These are phyloP conservation scores for Anagyrus pseudococci DNA, from an alignment of 2,888 invertebrate species.

Conservation along the genomic window DNA sequence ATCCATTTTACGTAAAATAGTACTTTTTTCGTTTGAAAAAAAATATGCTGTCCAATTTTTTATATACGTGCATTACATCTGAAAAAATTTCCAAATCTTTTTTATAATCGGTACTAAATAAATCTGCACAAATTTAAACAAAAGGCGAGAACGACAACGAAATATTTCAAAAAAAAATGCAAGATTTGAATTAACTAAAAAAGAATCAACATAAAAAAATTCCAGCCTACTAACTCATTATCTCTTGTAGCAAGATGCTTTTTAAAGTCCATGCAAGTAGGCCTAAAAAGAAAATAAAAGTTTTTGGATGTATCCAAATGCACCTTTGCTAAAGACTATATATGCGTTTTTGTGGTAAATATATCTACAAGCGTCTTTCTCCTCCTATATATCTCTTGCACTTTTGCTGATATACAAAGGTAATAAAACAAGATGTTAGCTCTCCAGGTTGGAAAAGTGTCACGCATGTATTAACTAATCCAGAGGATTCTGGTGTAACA, in stretches of 20 bases:
- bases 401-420: slow-evolving; percentile 32
- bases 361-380: slow-evolving; percentile 31
- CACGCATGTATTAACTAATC: too few relatives aligned
- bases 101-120: too few relatives aligned
- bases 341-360: slow-evolving; percentile 26
- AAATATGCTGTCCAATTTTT: slow-evolving; percentile 5
- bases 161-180: slow-evolving; percentile 27
- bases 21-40: not conserved
- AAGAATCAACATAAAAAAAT: slow-evolving; percentile 27
- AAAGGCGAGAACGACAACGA: slow-evolving; percentile 6
- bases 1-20: not conserved
- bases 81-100: too few relatives aligned
- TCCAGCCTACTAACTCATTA: slow-evolving; percentile 26
- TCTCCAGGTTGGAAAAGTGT: slow-evolving; percentile 27
- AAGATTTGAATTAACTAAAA: slow-evolving; percentile 29
- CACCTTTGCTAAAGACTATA: slow-evolving; percentile 32
- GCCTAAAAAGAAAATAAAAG: slow-evolving; percentile 30
- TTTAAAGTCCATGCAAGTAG: slow-evolving; percentile 27
- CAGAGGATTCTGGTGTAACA: too few relatives aligned
- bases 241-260: slow-evolving; percentile 26
- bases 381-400: slow-evolving; percentile 34
- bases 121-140: too few relatives aligned
- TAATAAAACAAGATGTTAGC: slow-evolving; percentile 21
- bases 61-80: slow-evolving; percentile 44
- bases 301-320: slow-evolving; percentile 30